phyloP scores from a whole-genome alignment of 2,113 vertebrate genomes.

The Myiozetetes cayanensis region DNA sequence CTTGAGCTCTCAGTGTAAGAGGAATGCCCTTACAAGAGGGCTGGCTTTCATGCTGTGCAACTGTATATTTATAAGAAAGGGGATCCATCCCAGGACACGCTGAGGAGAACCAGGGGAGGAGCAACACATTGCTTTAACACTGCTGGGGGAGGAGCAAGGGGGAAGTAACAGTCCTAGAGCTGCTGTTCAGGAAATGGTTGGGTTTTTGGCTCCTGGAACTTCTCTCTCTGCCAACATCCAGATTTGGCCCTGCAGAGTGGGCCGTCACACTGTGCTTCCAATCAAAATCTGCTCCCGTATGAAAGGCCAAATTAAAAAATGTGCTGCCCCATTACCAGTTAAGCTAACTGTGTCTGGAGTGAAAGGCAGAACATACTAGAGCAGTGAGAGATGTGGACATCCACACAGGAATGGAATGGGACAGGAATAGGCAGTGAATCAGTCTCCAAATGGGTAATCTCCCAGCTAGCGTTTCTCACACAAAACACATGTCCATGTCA shows the following conservation, averaged over 20 bases:
- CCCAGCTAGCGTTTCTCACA: not conserved
- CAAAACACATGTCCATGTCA: not conserved
- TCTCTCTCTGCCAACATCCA: not conserved
- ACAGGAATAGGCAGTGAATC: slow-evolving; percentile 2
- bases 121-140: not conserved
- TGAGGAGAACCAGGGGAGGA: not conserved
- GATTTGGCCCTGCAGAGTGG: not conserved
- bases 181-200: not conserved
- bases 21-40: not conserved
- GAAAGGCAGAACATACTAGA: not conserved
- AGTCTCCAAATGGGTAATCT: not conserved
- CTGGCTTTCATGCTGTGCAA: not conserved
- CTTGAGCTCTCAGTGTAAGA: not conserved
- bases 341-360: not conserved
- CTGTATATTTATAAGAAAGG: not conserved
- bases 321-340: not conserved
- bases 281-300: not conserved
- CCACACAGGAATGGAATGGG: not conserved
- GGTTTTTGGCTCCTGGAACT: not conserved
- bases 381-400: not conserved
- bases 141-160: not conserved
- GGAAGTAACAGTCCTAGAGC: not conserved
- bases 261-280: not conserved
- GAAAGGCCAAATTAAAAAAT: slow-evolving; percentile 1
- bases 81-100: not conserved